phyloP scores from a whole-genome alignment of 2,797 vertebrate species.

The Thripadectes ignobilis region DNA sequence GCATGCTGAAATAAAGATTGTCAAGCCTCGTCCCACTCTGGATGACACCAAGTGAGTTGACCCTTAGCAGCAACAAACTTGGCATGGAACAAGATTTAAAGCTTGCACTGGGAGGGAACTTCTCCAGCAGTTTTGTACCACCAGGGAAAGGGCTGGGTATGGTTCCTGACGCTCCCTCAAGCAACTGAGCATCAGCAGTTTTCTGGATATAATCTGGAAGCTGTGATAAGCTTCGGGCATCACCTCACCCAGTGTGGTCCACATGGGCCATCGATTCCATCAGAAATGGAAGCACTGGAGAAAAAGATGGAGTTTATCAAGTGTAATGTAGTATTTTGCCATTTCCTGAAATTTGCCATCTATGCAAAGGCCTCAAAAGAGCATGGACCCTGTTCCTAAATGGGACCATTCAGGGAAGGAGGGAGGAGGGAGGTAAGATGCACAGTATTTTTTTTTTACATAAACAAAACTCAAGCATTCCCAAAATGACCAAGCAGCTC shows the following conservation, averaged over 20 bases:
- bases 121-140: not conserved
- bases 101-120: not conserved
- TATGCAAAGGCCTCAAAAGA: not conserved
- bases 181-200: not conserved
- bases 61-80: slow-evolving; percentile 20
- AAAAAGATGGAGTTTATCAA: not conserved
- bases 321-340: not conserved
- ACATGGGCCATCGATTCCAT: not conserved
- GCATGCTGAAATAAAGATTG: slow-evolving; percentile 51
- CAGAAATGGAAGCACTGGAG: not conserved
- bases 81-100: not conserved
- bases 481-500: not conserved
- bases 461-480: not conserved
- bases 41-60: not conserved
- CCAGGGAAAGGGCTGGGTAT: not conserved
- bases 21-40: slow-evolving; percentile 12
- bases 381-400: not conserved
- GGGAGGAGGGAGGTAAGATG: not conserved
- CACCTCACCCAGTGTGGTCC: not conserved
- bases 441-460: not conserved
- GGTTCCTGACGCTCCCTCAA: not conserved
- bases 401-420: not conserved
- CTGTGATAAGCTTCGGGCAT: not conserved
- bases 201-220: not conserved
- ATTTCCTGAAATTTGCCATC: not conserved